phyloP scores from a whole-genome alignment of 2,113 vertebrate genomes.

The Dasypus novemcinctus region DNA sequence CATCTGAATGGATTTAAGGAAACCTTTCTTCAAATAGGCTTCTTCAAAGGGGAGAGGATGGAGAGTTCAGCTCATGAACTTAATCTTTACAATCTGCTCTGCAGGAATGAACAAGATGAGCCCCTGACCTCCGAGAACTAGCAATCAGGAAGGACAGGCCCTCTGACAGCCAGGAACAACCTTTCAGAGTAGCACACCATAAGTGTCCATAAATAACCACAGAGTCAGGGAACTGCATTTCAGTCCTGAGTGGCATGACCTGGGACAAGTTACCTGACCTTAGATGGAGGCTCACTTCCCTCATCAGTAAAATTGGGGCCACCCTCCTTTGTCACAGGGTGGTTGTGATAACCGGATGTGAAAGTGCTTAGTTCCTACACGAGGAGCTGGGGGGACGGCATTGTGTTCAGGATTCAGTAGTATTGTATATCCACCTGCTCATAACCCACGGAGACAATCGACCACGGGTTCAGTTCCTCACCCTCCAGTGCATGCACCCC shows the following conservation, averaged over 20 bases:
- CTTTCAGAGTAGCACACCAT: background rate
- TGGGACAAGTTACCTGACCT: background rate
- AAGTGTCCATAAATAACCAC: background rate
- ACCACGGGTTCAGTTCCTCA: background rate
- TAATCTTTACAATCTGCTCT: background rate
- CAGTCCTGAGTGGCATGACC: background rate
- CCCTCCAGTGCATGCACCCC: background rate
- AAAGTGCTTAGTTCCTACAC: background rate
- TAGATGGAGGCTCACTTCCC: background rate
- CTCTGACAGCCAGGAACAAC: background rate
- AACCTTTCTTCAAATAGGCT: constrained; percentile 47
- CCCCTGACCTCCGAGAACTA: background rate
- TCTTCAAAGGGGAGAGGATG: constrained; percentile 24
- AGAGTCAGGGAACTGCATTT: background rate
- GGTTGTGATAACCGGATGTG: background rate
- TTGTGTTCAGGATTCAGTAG: background rate
- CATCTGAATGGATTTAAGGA: constrained; percentile 59
- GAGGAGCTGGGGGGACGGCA: background rate
- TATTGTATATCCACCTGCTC: background rate
- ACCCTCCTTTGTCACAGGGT: background rate
- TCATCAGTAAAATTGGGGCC: background rate
- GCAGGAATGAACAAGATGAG: background rate
- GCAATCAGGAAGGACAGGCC: background rate
- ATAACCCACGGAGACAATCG: background rate
- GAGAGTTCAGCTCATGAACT: constrained; percentile 34